Evolutionary conservation across 37 sponge, comb jelly and placozoan genomes (phyloP).

Genomic region (Oopsacas minuta): DNA sequence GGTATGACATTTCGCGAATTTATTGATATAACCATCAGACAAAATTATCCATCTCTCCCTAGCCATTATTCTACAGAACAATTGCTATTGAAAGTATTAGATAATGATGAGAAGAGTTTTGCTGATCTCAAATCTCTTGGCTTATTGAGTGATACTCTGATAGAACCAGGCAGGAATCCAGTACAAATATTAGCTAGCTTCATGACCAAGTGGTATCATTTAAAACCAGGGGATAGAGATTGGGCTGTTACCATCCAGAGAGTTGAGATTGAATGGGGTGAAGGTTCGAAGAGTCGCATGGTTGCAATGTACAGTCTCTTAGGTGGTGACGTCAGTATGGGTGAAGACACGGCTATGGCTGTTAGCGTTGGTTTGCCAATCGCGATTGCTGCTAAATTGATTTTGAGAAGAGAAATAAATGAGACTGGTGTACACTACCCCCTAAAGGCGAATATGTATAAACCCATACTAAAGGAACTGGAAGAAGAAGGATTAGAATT

Average conservation of each 20-base stretch:
- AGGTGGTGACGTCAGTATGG: background rate
- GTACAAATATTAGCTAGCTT: background rate
- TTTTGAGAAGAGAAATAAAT: slow-evolving; percentile 32
- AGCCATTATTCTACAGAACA: background rate
- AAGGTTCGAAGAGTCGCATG: background rate
- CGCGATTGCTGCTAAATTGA: slow-evolving; percentile 77
- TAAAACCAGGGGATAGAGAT: background rate
- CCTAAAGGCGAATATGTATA: background rate
- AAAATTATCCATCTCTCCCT: background rate
- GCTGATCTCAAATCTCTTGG: background rate
- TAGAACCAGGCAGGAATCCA: background rate
- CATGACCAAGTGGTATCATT: background rate
- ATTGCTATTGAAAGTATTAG: background rate
- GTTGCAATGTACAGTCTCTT: background rate
- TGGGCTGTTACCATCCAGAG: background rate
- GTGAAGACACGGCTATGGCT: slow-evolving; percentile 67
- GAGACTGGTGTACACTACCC: background rate
- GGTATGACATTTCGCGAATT: background rate
- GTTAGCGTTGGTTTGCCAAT: slow-evolving; percentile 66
- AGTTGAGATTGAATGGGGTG: background rate
- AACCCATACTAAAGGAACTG: background rate
- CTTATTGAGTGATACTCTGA: background rate
- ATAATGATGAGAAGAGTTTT: background rate
- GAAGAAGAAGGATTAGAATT: background rate
- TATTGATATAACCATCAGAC: background rate